Conservation (phyloP, 2,888 invertebrate species). For the Bembecia ichneumoniformis region DNA sequence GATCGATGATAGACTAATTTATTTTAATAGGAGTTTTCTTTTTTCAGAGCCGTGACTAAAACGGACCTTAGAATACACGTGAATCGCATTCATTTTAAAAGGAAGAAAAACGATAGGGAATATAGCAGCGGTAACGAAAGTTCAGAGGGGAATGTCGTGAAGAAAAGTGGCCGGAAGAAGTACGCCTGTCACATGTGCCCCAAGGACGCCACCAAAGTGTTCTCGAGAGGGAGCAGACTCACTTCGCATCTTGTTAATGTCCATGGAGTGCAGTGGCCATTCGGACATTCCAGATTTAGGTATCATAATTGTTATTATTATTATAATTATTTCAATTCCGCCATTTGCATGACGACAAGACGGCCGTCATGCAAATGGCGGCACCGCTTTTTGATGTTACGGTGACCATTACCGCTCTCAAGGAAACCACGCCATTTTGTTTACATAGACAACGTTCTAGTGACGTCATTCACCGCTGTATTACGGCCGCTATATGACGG, state of each 20-base stretch:
- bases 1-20: too few species aligned
- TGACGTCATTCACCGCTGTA: too few species aligned
- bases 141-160: slow-evolving; percentile 31
- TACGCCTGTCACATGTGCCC: slow-evolving; percentile 84
- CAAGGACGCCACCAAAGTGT: slow-evolving; percentile 59
- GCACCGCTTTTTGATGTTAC: too few species aligned
- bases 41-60: slow-evolving; percentile 71
- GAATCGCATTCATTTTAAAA: slow-evolving; percentile 16
- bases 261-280: slow-evolving; percentile 82
- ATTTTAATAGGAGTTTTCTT: too few species aligned
- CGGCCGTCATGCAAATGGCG: too few species aligned
- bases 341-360: too few species aligned
- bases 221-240: slow-evolving; percentile 75
- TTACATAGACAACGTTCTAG: too few species aligned
- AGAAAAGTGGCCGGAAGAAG: slow-evolving; percentile 31
- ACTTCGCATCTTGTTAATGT: slow-evolving; percentile 80
- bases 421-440: too few species aligned
- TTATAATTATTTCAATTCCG: too few species aligned
- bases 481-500: too few species aligned
- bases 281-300: slow-evolving; percentile 83
- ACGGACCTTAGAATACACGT: slow-evolving; percentile 74
- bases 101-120: slow-evolving; percentile 11
- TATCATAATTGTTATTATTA: slow-evolving; percentile 28
- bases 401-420: too few species aligned
- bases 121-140: slow-evolving; percentile 28